Percentiles rank a stretch among this genome's conserved stretches.
phyloP scores from a whole-genome alignment of 2,113 vertebrate genomes.

The Syngnathus typhle region DNA sequence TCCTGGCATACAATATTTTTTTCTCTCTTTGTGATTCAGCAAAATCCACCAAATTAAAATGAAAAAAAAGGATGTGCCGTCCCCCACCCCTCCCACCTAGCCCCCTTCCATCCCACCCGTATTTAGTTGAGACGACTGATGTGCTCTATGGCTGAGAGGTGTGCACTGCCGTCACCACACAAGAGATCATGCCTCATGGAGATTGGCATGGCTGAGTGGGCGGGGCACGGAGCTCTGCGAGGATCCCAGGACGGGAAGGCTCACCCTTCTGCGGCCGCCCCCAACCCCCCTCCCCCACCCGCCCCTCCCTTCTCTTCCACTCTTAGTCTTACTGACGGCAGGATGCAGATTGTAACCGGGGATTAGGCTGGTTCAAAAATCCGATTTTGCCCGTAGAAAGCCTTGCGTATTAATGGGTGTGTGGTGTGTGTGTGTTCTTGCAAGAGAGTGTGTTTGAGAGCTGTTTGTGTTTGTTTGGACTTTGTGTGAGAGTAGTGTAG shows the following conservation, averaged over 20 bases:
- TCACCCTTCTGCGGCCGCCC: neutral
- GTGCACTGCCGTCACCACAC: slow-evolving; percentile 30
- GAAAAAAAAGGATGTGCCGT: neutral
- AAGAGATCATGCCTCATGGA: slow-evolving; percentile 44
- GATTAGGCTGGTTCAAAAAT: slow-evolving; percentile 93
- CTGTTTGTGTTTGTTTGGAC: slow-evolving; percentile 30
- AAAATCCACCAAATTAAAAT: slow-evolving; percentile 12
- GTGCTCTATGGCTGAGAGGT: slow-evolving; percentile 25
- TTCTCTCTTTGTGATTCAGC: slow-evolving; percentile 3
- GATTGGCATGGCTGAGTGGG: slow-evolving; percentile 49
- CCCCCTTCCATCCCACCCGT: slow-evolving; percentile 58
- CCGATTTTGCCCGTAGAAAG: slow-evolving; percentile 86
- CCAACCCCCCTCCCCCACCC: neutral
- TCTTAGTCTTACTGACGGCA: slow-evolving; percentile 64
- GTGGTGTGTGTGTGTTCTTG: slow-evolving; percentile 28
- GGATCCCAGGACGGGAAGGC: slow-evolving; percentile 54
- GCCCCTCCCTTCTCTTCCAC: slow-evolving; percentile 12
- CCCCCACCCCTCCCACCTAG: slow-evolving; percentile 15
- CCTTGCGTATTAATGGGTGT: slow-evolving; percentile 60
- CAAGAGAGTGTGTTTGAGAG: slow-evolving; percentile 20
- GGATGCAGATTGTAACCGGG: slow-evolving; percentile 86
- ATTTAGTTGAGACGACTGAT: slow-evolving; percentile 34
- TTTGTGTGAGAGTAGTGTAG: slow-evolving; percentile 45
- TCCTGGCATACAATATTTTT: neutral
- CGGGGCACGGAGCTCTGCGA: slow-evolving; percentile 32